Base-by-base conservation (phyloP, 2,888 invertebrate species). In the Lithosia quadra region DNA sequence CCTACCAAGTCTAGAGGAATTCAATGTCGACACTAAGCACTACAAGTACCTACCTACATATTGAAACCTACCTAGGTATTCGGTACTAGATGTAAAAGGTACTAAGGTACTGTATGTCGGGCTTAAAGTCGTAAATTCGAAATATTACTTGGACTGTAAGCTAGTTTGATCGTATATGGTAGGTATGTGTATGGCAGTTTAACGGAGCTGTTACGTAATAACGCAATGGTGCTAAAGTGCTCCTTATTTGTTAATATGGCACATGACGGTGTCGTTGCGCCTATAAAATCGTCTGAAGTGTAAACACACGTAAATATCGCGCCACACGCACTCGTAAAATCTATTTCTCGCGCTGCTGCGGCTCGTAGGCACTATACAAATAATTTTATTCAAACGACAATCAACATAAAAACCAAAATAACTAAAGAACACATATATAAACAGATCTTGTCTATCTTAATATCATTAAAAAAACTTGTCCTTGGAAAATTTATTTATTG, bases 241-340 rank as follows among this genome's bases (percentile, higher is more conserved):
- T 85, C 88, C 88, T 86, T 88, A 86, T 87, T 86, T 84, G 88
- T 88, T 90, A 88, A 89, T 91, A 91, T 83, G 84, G 88, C 78
- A 79, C 83, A 84, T 82, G 88, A 84, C 87, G 92, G 92, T 94
- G 94, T 94, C 94, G 92, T 94, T 94, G 94, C 77, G 92, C 94
- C 93, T 93, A 94, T 94, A 94, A 94, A 93, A 91, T 91, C 89
- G 91, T 90, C 91, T 86, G 85, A 88, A 93, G 91, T 92, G 91
- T 94, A 94, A 94, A 94, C 94, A 94, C 84, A 90, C 91, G 94
- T 93, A 92, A 94, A 94, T 92, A 93, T 91, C 91, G 90, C 90
- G 87, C 88, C 91, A 87, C 91, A 91, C 88, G 89, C 91, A 89
- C 91, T 93, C 94, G 92, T 94, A 92, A 94, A 94, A 93, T 94